Conservation (phyloP, 1,140 invertebrate genomes). For the Amyelois transitella region DNA sequence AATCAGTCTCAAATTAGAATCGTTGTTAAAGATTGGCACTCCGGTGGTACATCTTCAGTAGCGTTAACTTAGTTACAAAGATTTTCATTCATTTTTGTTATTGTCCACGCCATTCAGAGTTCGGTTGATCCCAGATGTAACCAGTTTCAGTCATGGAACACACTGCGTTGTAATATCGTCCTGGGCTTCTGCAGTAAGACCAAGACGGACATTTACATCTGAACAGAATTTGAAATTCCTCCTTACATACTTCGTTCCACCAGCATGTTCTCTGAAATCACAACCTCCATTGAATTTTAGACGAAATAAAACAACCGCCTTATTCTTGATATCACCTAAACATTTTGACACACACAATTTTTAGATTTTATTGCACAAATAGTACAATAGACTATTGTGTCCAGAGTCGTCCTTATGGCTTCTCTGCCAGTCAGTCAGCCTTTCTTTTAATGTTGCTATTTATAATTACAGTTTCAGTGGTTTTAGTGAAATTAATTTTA, state of each 20-base stretch:
- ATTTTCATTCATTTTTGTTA: slow-evolving; percentile 9
- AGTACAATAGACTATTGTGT: too few species aligned
- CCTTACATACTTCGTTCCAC: slow-evolving; percentile 95
- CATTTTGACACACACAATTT: too few species aligned
- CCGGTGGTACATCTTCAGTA: not conserved
- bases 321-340: too few species aligned
- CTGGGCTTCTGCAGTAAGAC: slow-evolving; percentile 90
- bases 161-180: slow-evolving; percentile 91
- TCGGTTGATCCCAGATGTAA: slow-evolving; percentile 90
- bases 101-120: slow-evolving; percentile 74
- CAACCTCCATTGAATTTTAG: not conserved
- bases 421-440: too few species aligned
- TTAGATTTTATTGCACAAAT: slow-evolving; percentile 5
- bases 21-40: slow-evolving; percentile 29
- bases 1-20: slow-evolving; percentile 64
- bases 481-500: too few species aligned
- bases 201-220: slow-evolving; percentile 89
- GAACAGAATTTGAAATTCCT: slow-evolving; percentile 90
- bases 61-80: not conserved
- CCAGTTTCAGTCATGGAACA: slow-evolving; percentile 92
- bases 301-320: too few species aligned
- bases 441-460: too few species aligned
- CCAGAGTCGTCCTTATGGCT: too few species aligned
- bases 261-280: slow-evolving; percentile 86
- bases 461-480: too few species aligned